These are phyloP conservation scores for Platanista minor DNA, from an alignment of 2,113 vertebrate genomes.

Conservation along the genomic window DNA sequence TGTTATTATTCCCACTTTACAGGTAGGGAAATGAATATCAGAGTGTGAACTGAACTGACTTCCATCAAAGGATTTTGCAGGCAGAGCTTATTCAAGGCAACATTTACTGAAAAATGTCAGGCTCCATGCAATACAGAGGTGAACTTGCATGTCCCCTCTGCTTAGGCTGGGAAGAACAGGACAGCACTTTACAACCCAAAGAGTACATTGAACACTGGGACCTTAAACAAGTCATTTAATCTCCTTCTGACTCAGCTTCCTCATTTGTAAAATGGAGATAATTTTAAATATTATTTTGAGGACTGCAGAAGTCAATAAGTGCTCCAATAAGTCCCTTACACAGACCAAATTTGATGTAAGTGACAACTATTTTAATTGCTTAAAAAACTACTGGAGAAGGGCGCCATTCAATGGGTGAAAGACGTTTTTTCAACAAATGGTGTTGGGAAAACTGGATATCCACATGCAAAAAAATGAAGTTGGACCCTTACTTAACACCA, in stretches of 20 bases:
- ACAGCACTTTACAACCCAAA: not conserved
- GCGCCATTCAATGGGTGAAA: not conserved
- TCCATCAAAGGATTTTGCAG: not conserved
- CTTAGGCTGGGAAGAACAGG: not conserved
- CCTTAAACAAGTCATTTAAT: not conserved
- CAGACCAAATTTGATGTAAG: not conserved
- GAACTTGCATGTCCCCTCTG: not conserved
- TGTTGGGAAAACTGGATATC: not conserved
- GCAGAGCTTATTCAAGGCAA: not conserved
- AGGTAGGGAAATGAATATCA: not conserved
- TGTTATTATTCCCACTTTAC: not conserved
- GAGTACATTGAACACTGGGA: not conserved
- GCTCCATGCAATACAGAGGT: not conserved
- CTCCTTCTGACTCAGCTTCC: not conserved
- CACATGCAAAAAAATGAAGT: not conserved
- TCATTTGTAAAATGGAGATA: not conserved
- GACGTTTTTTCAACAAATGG: not conserved
- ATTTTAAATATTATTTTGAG: not conserved
- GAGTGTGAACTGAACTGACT: not conserved
- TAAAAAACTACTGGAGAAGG: not conserved
- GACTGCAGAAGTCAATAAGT: not conserved
- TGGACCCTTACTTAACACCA: not conserved
- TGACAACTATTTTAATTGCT: not conserved
- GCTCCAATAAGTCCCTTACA: not conserved
- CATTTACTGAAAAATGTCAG: not conserved